Conservation (phyloP, 2,113 vertebrate species). For the Phalacrocorax pelagicus region DNA sequence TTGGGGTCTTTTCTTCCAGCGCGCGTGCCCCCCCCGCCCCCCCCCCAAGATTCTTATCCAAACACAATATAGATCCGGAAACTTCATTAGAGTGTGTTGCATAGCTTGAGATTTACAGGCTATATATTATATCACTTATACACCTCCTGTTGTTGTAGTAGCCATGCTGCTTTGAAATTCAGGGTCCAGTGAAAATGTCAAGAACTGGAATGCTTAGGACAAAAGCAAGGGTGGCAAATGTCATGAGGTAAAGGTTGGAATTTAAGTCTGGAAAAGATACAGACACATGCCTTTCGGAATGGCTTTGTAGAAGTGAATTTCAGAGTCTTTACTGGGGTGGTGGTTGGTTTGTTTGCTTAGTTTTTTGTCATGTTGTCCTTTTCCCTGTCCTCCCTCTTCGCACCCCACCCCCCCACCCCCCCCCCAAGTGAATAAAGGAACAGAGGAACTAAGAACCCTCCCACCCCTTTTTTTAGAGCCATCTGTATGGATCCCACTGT, state of each 20-base stretch:
- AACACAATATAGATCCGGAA: background rate
- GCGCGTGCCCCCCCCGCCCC: too few species aligned
- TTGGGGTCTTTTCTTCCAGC: too few species aligned
- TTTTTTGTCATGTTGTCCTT: too few species aligned
- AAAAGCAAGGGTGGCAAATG: background rate
- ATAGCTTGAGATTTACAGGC: background rate
- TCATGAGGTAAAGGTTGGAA: background rate
- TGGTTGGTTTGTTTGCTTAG: background rate
- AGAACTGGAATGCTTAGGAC: background rate
- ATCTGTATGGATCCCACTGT: background rate
- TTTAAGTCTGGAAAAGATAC: background rate
- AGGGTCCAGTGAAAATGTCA: background rate
- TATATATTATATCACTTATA: background rate
- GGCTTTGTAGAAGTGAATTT: background rate
- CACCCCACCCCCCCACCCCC: too few species aligned
- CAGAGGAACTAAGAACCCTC: background rate
- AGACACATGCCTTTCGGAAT: background rate
- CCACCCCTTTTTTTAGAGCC: background rate
- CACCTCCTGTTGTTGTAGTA: background rate
- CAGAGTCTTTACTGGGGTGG: background rate
- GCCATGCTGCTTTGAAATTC: background rate
- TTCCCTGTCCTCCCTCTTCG: too few species aligned
- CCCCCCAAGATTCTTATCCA: background rate
- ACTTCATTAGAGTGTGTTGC: background rate
- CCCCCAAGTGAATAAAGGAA: background rate